Evolutionary conservation across 2,888 invertebrate genomes (phyloP).

Genomic region (Cabera pusaria): DNA sequence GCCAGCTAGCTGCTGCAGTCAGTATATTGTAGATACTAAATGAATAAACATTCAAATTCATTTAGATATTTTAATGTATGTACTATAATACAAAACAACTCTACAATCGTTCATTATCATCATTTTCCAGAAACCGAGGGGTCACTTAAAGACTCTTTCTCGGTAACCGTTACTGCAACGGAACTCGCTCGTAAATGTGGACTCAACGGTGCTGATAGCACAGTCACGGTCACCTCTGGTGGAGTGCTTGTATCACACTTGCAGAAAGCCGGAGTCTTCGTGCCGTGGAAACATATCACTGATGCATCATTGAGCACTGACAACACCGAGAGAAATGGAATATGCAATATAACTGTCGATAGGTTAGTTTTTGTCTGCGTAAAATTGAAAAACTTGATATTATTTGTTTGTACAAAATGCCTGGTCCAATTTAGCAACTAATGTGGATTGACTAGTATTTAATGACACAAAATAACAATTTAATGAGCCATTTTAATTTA

Average conservation of each 20-base stretch:
- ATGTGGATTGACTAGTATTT: too few relatives aligned
- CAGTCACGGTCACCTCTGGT: slow-evolving; percentile 75
- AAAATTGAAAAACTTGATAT: too few relatives aligned
- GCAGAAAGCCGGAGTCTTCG: slow-evolving; percentile 69
- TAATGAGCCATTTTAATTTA: too few relatives aligned
- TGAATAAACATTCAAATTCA: too few relatives aligned
- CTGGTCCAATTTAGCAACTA: too few relatives aligned
- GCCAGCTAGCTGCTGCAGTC: too few relatives aligned
- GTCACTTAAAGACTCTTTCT: slow-evolving; percentile 76
- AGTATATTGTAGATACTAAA: too few relatives aligned
- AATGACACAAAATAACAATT: too few relatives aligned
- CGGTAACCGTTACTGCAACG: slow-evolving; percentile 85
- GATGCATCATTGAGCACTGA: slow-evolving; percentile 80
- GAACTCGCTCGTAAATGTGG: slow-evolving; percentile 85
- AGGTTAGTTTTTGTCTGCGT: slow-evolving; percentile 74
- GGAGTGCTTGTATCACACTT: slow-evolving; percentile 83
- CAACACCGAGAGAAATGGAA: slow-evolving; percentile 83
- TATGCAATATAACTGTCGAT: slow-evolving; percentile 85
- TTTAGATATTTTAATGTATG: not conserved
- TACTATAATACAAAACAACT: slow-evolving; percentile 17
- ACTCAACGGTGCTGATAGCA: slow-evolving; percentile 82
- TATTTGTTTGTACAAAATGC: too few relatives aligned
- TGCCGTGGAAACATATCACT: slow-evolving; percentile 85
- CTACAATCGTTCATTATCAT: slow-evolving; percentile 35
- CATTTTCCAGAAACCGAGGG: slow-evolving; percentile 70